Evolutionary conservation across 2,113 vertebrate species (phyloP), one percentile per base, ranked within the genome.

Genomic region (Hippocampus abdominalis): DNA sequence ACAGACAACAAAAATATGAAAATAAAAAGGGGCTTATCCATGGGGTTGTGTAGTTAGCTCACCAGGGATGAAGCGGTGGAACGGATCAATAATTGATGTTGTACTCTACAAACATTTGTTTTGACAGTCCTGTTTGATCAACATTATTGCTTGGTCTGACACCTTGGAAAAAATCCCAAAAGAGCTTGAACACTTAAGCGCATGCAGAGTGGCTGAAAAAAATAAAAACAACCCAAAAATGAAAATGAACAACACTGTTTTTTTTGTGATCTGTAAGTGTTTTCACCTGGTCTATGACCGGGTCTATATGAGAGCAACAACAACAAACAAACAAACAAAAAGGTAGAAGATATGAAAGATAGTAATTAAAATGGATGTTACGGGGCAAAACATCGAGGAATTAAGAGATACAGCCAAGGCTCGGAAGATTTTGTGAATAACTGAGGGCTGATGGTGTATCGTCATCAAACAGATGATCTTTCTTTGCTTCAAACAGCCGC

Each of bases 391-490:
- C 62, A 81, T 76, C 77, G 76, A 80, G 69, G 79, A 76, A 64
- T 36, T 36, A 76, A 76, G 79, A 75, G 61, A 76, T 20, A 79
- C 81, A 91, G 88, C 78, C 85, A 90, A 87, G 81, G 75, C 69
- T 36, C 64, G 71, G 82, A 85, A 65, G 80, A 76, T 85, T 83
- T 51, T 79, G 53, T 80, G 73, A 79, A 81, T 44, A 80, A 75
- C 73, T 76, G 81, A 71, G 73, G 71, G 76, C 78, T 82, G 83
- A 82, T 73, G 86, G 81, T 75, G 74, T 85, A 77, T 84, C 81
- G 85, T 74, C 84, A 91, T 88, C 78, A 89, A 91, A 89, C 80
- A 81, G 72, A 80, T 16, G 63, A 81, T 78, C 68, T 74, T 78
- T 71, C 79, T 84, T 74, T 72, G 79, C 81, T 89, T 88, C 85